Base-by-base conservation (phyloP, 2,797 vertebrate genomes). In the Adelosebastes latens region DNA sequence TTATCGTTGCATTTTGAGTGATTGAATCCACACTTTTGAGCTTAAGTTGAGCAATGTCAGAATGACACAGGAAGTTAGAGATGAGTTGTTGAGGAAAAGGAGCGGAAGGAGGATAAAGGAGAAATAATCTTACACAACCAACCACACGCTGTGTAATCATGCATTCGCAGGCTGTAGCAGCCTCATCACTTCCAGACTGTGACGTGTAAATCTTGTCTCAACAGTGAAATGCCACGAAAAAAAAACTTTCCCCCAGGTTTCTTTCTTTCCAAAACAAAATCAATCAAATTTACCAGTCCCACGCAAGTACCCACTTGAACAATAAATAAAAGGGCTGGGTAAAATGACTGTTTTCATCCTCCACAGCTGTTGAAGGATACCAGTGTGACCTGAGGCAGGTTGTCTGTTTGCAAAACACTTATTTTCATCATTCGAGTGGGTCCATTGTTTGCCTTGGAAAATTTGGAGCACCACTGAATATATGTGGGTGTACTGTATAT, bases 11-110 rank as follows among this genome's bases (percentile, higher is more conserved):
- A 62, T 71, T 86, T 72, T 46, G 64, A 56, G 39, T 81, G 36
- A 84, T 27, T 68, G 36, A 82, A 74, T 83, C 56, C 39, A 53
- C 53, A 74, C 3, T 18, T 24, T 25, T 16, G 63, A 42, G 32
- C 58, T 78, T 77, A 8, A 72, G 63, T 71, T 73, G 18, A 58
- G 60, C 68, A 72, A 66, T 58, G 36, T 65, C 52, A 77, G 4
- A 76, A 27, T 8, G 6, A 29, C 32, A 64, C 4, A 34, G 46
- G 29, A 63, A 58, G 61, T 61, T 6, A 53, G 46, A 80, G 60
- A 74, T 52, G 65, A 65, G 14, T 29, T 36, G 11, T 18, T 10
- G 6, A 18, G n/a, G 20, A 64, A 64, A 27, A 53, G 18, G 3
- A 56, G 5, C 2, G 3, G 24, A 36, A 32, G 32, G 49, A 75